Evolutionary conservation across 1,140 invertebrate genomes (phyloP).

Genomic region (Orchestia grillus): DNA sequence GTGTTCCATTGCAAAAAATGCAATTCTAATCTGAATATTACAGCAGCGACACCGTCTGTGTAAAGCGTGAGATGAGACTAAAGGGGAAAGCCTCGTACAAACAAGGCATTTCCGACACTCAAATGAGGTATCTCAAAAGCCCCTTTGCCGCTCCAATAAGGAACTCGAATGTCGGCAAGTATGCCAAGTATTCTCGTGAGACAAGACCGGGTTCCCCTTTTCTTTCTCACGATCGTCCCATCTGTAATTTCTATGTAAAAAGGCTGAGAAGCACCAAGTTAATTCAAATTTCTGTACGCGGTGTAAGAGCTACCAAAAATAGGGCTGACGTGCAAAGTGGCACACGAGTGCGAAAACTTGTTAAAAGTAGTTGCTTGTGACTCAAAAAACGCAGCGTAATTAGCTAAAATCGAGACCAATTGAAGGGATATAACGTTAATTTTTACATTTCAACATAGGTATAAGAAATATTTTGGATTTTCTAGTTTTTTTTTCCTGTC

Average conservation of each 20-base stretch:
- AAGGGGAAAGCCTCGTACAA: not conserved
- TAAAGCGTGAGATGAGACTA: not conserved
- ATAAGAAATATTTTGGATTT: too few species aligned
- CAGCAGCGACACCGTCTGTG: not conserved
- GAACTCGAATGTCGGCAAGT: not conserved
- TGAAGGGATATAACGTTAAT: too few species aligned
- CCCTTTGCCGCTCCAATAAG: not conserved
- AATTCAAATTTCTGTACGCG: not conserved
- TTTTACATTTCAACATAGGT: too few species aligned
- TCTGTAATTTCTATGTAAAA: not conserved
- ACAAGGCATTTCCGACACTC: not conserved
- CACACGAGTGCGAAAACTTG: too few species aligned
- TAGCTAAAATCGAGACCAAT: too few species aligned
- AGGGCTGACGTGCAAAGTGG: too few species aligned
- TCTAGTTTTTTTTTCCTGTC: too few species aligned
- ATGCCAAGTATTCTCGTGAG: not conserved
- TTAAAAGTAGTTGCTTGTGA: too few species aligned
- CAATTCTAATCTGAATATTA: constrained; percentile 3
- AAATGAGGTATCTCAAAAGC: constrained; percentile 15
- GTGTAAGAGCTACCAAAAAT: not conserved
- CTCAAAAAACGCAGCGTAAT: too few species aligned
- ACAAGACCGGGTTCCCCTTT: not conserved
- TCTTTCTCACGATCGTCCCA: not conserved
- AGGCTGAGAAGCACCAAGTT: not conserved
- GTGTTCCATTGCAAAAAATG: not conserved